Evolutionary conservation across 2,113 vertebrate genomes (phyloP).

Genomic region (Pluvianellus socialis): DNA sequence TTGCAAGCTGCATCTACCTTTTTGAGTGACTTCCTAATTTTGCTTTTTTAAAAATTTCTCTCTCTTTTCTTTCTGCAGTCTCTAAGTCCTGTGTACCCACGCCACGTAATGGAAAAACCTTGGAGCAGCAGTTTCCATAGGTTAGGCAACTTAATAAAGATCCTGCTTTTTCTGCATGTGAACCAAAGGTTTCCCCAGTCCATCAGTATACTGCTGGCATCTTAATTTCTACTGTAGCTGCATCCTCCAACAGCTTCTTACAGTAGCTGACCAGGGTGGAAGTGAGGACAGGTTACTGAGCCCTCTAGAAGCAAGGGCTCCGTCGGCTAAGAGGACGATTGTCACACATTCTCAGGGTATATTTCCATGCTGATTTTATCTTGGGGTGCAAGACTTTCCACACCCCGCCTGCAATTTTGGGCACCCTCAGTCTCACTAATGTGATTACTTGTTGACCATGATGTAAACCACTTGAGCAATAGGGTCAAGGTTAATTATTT

Average conservation of each 20-base stretch:
- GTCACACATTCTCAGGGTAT: not conserved
- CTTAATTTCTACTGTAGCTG: not conserved
- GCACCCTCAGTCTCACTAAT: not conserved
- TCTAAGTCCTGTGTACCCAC: not conserved
- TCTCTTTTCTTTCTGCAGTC: not conserved
- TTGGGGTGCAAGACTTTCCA: not conserved
- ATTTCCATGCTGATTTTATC: not conserved
- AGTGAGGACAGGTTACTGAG: not conserved
- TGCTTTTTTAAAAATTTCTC: not conserved
- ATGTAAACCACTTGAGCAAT: not conserved
- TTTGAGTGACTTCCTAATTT: not conserved
- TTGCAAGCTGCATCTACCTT: not conserved
- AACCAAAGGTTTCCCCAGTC: not conserved
- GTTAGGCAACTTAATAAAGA: not conserved
- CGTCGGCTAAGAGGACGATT: not conserved
- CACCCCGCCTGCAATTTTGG: not conserved
- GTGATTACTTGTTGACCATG: not conserved
- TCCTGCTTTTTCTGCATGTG: not conserved
- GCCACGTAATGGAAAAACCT: not conserved
- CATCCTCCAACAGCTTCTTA: not conserved
- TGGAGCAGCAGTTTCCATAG: not conserved
- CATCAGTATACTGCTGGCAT: not conserved
- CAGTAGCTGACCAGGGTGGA: not conserved
- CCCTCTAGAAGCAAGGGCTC: not conserved
- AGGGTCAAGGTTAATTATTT: not conserved